These are phyloP conservation scores for Vicugna pacos DNA, from an alignment of 2,113 vertebrate species.

Conservation along the genomic window DNA sequence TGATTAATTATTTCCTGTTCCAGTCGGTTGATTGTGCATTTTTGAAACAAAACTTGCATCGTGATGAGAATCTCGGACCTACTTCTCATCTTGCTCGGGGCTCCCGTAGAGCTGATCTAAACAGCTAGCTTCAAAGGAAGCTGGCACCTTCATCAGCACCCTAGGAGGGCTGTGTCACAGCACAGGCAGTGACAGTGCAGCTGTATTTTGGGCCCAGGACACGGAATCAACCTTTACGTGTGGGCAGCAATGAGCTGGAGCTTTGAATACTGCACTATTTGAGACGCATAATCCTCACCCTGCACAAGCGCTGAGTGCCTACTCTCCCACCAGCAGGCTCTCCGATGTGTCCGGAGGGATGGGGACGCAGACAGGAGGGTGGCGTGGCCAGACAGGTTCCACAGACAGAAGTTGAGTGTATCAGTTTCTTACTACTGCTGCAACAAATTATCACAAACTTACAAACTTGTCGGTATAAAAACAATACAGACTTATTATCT, in stretches of 20 bases:
- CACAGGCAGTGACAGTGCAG: neutral
- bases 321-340: neutral
- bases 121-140: conserved; percentile 38
- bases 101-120: conserved; percentile 62
- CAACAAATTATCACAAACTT: neutral
- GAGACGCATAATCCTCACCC: neutral
- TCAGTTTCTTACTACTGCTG: neutral
- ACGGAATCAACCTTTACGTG: neutral
- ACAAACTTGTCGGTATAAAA: neutral
- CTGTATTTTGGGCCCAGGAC: conserved; percentile 16
- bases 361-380: neutral
- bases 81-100: conserved; percentile 60
- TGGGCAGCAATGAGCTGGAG: neutral
- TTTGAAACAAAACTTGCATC: conserved; percentile 77
- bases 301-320: neutral
- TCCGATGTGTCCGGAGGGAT: neutral
- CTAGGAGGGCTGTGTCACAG: conserved; percentile 14
- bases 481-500: no score
- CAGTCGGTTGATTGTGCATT: conserved; percentile 79
- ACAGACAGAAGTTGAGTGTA: neutral
- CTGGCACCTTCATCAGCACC: neutral
- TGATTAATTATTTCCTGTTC: conserved; percentile 85
- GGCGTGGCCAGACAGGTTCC: neutral
- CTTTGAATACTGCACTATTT: neutral
- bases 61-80: conserved; percentile 73